Evolutionary conservation across 1,140 invertebrate species (phyloP), one percentile per base, ranked within the genome.

Genomic region (Rhopalosiphum maidis): DNA sequence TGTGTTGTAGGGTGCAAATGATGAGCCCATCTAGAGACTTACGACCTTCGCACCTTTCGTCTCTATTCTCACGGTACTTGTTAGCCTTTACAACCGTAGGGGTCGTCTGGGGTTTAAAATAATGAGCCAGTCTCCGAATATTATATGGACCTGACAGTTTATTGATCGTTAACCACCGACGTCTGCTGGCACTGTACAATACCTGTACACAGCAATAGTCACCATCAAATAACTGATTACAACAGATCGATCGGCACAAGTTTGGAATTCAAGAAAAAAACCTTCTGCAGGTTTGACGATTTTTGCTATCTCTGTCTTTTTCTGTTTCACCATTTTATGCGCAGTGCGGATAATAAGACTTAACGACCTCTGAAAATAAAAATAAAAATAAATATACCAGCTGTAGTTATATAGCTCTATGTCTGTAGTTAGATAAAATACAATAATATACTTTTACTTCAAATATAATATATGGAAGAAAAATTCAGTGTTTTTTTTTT

Each of bases 311-410:
- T 77, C 30, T 22, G 60, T n/a, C 25, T n/a, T n/a, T 77, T 60
- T 60, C 1, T 9, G 30, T 77, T 77, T 18, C 5, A n/a, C 30
- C 60, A 2, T 77, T 83, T 37, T 83, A 35, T 83, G 82, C 82
- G 82, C 82, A 83, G 37, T 83, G 37, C 35, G 35, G 82, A 83
- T 83, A 83, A 83, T 83, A 83, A 37, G n/a, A 83, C 37, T 86
- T 86, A 41, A 86, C 85, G 41, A 86, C 41, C 25, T 41, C 41
- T 15, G 25, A 41, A 83, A 83, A 60, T 30, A 30, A 77, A 77
- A 77, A 77, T 77, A 77, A 77, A n/a, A n/a, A 68, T 68, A 68
- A 68, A 77, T 77, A 77, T n/a, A 77, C 8, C 11, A 77, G 30
- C 30, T n/a, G 60, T 77, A n/a, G 30, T 60, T 60, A 11, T 30